These are phyloP conservation scores for Stenodema calcarata DNA, from an alignment of 2,888 invertebrate genomes.

Conservation along the genomic window DNA sequence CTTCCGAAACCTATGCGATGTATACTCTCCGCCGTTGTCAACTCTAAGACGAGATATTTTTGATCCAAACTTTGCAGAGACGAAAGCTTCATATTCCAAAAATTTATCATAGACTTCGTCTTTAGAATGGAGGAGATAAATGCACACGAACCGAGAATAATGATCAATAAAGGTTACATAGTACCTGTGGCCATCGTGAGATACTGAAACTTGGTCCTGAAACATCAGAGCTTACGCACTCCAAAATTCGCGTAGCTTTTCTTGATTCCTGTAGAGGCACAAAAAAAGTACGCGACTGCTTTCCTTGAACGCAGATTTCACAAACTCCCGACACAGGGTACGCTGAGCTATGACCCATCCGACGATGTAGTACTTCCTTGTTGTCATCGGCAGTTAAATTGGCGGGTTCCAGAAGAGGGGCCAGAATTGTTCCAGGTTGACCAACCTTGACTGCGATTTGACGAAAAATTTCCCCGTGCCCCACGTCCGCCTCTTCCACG, in stretches of 20 bases:
- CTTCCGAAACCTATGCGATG: background rate
- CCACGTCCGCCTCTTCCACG: background rate
- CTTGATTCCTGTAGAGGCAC: background rate
- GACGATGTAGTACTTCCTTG: background rate
- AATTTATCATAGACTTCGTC: conserved; percentile 8
- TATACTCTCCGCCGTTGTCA: conserved; percentile 19
- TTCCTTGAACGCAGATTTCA: background rate
- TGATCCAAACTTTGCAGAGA: background rate
- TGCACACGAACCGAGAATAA: background rate
- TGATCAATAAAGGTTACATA: conserved; percentile 17
- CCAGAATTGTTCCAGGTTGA: no score
- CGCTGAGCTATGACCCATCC: background rate
- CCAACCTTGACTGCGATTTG: no score
- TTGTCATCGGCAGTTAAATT: background rate
- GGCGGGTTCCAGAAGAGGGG: no score
- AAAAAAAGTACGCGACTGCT: background rate
- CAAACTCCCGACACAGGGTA: background rate
- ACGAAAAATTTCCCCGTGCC: no score
- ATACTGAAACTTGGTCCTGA: background rate
- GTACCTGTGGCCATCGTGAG: conserved; percentile 5
- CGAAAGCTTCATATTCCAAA: background rate
- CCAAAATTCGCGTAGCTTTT: background rate
- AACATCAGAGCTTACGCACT: background rate
- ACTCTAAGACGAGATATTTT: background rate
- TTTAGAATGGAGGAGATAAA: background rate